A percentile compares a stretch with the other conserved stretches of the same genome.
phyloP scores from a whole-genome alignment of 1,140 invertebrate species.

The Phymorhynchus buccinoides region DNA sequence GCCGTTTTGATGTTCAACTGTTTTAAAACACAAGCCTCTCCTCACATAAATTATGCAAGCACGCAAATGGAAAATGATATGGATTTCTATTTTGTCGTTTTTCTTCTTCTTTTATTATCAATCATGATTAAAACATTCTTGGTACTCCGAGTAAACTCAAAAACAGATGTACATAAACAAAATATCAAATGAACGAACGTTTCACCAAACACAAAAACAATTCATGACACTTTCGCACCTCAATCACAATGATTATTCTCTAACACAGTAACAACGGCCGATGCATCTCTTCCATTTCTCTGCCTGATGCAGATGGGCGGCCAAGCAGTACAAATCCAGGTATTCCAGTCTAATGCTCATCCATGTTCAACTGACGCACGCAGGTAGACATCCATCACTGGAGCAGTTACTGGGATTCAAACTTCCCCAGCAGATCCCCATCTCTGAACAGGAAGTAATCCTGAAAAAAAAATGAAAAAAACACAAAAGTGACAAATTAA shows the following conservation, averaged over 20 bases:
- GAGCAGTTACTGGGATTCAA: constrained; percentile 57
- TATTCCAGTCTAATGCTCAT: neutral
- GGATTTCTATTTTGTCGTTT: too few relatives aligned
- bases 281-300: too few relatives aligned
- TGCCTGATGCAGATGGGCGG: neutral
- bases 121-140: neutral
- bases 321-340: neutral
- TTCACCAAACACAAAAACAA: too few relatives aligned
- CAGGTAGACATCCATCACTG: neutral
- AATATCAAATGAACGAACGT: neutral
- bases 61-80: too few relatives aligned
- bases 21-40: too few relatives aligned
- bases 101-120: neutral
- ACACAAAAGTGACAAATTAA: neutral
- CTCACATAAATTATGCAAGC: neutral
- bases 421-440: constrained; percentile 95
- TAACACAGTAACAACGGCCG: neutral
- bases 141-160: neutral
- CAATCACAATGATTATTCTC: neutral
- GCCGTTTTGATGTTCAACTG: too few relatives aligned
- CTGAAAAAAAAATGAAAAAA: constrained; percentile 71
- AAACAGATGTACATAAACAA: neutral
- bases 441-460: constrained; percentile 97
- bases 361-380: neutral
- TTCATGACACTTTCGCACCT: neutral